phyloP scores from a whole-genome alignment of 2,888 invertebrate genomes.

The Drosophila buzzatii region DNA sequence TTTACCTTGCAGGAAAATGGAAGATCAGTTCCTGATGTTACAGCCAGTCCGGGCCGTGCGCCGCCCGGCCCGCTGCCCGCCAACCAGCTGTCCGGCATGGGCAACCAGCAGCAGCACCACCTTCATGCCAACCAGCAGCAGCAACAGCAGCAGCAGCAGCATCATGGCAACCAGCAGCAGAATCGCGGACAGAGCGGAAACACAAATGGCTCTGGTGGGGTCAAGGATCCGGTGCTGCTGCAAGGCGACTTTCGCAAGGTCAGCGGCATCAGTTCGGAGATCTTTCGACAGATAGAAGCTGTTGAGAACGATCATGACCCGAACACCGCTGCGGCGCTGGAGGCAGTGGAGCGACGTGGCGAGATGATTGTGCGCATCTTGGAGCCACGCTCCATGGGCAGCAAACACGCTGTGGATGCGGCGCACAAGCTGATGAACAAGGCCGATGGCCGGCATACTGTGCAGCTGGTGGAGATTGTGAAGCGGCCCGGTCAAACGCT shows the following conservation, averaged over 20 bases:
- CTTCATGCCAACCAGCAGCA: slow-evolving; percentile 85
- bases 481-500: slow-evolving; percentile 99
- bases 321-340: slow-evolving; percentile 95
- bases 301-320: slow-evolving; percentile 98
- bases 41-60: slow-evolving; percentile 94
- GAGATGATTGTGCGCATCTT: slow-evolving; percentile 98
- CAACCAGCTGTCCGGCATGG: slow-evolving; percentile 86
- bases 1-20: slow-evolving; percentile 91
- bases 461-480: slow-evolving; percentile 97
- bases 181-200: slow-evolving; percentile 63
- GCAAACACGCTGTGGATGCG: slow-evolving; percentile 93
- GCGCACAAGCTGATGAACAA: slow-evolving; percentile 92
- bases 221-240: slow-evolving; percentile 91
- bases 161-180: slow-evolving; percentile 85
- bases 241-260: slow-evolving; percentile 98
- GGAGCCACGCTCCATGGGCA: slow-evolving; percentile 95
- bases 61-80: slow-evolving; percentile 89
- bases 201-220: slow-evolving; percentile 74
- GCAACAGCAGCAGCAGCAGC: slow-evolving; percentile 74
- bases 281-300: slow-evolving; percentile 98
- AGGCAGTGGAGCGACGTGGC: slow-evolving; percentile 96
- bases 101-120: slow-evolving; percentile 82
- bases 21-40: slow-evolving; percentile 96
- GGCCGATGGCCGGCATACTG: slow-evolving; percentile 89
- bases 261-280: slow-evolving; percentile 97